Evolutionary conservation across 2,797 vertebrate species (phyloP), one percentile per base, ranked within the genome.

Genomic region (Pteropus rufus): DNA sequence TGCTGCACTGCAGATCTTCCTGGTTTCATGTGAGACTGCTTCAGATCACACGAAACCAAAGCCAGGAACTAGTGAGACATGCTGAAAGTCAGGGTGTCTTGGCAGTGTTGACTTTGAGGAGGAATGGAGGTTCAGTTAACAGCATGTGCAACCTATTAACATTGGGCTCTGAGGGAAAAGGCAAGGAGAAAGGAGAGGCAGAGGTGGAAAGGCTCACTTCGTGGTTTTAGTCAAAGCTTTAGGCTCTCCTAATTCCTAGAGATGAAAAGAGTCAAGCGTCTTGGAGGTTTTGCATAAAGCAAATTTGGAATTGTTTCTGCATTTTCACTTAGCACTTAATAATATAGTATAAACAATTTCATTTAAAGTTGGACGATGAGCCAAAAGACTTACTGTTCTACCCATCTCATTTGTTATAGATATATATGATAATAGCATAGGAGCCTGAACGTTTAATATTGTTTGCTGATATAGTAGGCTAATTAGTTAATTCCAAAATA

Each of bases 71-170:
- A 93, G 92, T 83, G 97, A 98, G 96, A 97, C 86, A 90, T 11
- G 11, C 82, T 89, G 95, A 86, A 96, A 96, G 73, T 94, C 93
- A 91, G 94, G 84, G 97, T 95, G 60, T 96, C 95, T 97, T 98
- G 98, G 98, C 98, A 97, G 58, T 31, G 58, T 29, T 24, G 93
- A 82, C 54, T 94, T 39, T 86, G 73, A 60, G 86, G 94, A 96
- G 93, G 97, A 97, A 97, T 49, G 97, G 98, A 97, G 96, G 89
- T 87, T 98, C 21, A 0, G 81, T 89, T 96, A 96, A 85, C 82
- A 97, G 83, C 98, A 98, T 98, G 96, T 98, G 98, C 89, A 98
- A 97, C 95, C 93, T 97, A 98, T 98, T 98, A 98, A 98, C 94
- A 73, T 96, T 60, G 87, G 93, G 97, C 98, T 98, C 97, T 77